Evolutionary conservation across 2,888 invertebrate species (phyloP), one percentile per base, ranked within the genome.

Genomic region (Tortricodes alternella): DNA sequence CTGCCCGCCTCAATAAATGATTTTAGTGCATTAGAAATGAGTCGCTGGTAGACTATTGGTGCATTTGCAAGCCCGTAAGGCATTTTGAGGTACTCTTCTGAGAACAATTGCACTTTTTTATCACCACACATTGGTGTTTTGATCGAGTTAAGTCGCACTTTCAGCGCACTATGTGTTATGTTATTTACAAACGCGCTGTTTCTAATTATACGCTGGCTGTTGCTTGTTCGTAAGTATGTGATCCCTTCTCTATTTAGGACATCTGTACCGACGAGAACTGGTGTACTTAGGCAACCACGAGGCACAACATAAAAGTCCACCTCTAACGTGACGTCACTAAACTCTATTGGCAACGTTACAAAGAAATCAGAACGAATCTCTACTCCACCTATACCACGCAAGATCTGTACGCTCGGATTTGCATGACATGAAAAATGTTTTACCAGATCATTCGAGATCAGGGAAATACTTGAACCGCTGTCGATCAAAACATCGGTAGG

Each of bases 121-220:
- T n/a, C n/a, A n/a, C n/a, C n/a, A n/a, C n/a, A n/a, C n/a, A n/a
- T n/a, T n/a, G n/a, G n/a, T n/a, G n/a, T n/a, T n/a, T n/a, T n/a
- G n/a, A n/a, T n/a, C n/a, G n/a, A n/a, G n/a, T n/a, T n/a, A n/a
- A n/a, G n/a, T n/a, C n/a, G n/a, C n/a, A n/a, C n/a, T n/a, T n/a
- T n/a, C n/a, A n/a, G n/a, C n/a, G n/a, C n/a, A n/a, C n/a, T n/a
- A n/a, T n/a, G n/a, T n/a, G n/a, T n/a, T n/a, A n/a, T n/a, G n/a
- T n/a, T n/a, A n/a, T n/a, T n/a, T n/a, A n/a, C n/a, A n/a, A 1
- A 71, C 9, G 3, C 27, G 65, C 13, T 0, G 48, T 11, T 2
- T n/a, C 8, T 46, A 15, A n/a, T n/a, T n/a, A n/a, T n/a, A n/a
- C n/a, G n/a, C n/a, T n/a, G n/a, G n/a, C n/a, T n/a, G n/a, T n/a